Conservation (phyloP, 2,888 invertebrate species). For the Chironomus riparius region DNA sequence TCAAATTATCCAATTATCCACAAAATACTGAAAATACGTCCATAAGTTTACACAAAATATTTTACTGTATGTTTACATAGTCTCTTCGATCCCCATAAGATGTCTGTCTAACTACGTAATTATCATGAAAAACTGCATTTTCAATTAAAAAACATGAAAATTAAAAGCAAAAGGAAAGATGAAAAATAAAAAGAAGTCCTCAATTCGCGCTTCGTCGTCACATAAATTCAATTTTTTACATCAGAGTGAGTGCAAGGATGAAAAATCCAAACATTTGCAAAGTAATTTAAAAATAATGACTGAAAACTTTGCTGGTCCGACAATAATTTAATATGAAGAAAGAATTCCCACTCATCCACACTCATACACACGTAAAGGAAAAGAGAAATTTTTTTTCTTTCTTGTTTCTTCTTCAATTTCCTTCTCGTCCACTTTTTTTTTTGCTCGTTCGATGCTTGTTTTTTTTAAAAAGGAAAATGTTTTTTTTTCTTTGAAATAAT, state of each 20-base stretch:
- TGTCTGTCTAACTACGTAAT: no score
- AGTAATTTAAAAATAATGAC: constrained; percentile 21
- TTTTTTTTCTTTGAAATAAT: no score
- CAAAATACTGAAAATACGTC: no score
- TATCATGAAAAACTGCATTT: no score
- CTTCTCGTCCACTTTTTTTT: background rate
- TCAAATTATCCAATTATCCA: no score
- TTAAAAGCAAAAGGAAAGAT: no score
- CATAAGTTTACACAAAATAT: no score
- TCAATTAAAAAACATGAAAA: no score
- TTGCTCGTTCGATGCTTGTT: background rate
- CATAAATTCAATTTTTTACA: background rate
- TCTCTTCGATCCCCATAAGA: no score
- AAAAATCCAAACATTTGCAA: constrained; percentile 6
- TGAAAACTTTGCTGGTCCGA: background rate
- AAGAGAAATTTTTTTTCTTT: background rate
- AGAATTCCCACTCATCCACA: background rate
- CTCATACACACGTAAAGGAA: background rate
- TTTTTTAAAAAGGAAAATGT: no score
- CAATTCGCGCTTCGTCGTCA: background rate
- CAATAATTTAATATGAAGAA: background rate
- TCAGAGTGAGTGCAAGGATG: background rate
- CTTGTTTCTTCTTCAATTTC: background rate
- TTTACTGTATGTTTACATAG: no score
- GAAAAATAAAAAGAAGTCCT: no score